phyloP scores from a whole-genome alignment of 2,113 vertebrate species.

The Equus przewalskii region DNA sequence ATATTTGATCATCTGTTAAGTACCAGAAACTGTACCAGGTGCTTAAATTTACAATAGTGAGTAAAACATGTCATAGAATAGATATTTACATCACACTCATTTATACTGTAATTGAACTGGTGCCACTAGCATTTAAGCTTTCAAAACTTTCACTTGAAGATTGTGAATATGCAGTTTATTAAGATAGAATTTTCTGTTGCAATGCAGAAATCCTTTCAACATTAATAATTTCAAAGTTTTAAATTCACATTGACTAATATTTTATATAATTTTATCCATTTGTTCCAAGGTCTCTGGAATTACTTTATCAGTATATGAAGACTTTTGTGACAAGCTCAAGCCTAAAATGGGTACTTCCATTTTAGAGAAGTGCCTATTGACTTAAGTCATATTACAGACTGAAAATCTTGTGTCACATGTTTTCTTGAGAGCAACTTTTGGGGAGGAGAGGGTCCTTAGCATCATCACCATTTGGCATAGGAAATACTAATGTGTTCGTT shows the following conservation, averaged over 20 bases:
- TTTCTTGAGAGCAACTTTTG: neutral
- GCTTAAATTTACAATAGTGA: neutral
- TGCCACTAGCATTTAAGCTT: neutral
- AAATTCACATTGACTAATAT: neutral
- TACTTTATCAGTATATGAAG: neutral
- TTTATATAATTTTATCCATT: neutral
- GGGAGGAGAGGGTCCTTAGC: neutral
- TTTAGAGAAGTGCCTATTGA: neutral
- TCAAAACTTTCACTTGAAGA: neutral
- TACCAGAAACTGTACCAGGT: neutral
- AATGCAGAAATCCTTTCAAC: neutral
- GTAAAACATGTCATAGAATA: neutral
- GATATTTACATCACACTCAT: neutral
- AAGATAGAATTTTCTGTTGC: neutral
- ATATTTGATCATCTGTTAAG: neutral
- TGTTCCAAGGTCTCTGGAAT: neutral
- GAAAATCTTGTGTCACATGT: neutral
- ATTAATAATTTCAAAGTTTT: neutral
- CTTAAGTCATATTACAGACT: neutral
- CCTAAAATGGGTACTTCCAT: neutral
- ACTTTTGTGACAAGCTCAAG: neutral
- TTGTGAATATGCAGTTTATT: neutral
- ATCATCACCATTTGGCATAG: neutral
- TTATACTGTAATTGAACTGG: neutral
- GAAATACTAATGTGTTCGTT: neutral